Base-by-base conservation (phyloP, 1,140 invertebrate genomes). In the Aradophagus sp. region DNA sequence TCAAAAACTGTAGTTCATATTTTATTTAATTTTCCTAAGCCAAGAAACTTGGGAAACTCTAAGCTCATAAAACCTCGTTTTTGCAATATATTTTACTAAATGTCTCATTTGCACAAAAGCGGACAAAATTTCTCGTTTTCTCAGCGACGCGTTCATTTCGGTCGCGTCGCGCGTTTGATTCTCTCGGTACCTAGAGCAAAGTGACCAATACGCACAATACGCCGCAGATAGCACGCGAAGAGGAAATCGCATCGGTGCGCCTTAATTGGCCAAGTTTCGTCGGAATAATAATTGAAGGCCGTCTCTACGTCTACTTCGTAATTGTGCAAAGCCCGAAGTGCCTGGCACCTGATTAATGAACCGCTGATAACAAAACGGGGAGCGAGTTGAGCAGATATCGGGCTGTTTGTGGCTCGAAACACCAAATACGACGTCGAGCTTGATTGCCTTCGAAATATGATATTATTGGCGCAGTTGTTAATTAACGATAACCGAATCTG, bases 271-370 rank as follows among this genome's bases (percentile, higher is more conserved):
- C 42, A 32, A 55, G 36, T 50, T 66, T 48, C 32, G 23, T 63
- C 48, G 58, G 38, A 71, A 75, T 70, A 72, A 71, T 75, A 73
- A 75, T 74, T 68, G 38, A 65, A 68, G 31, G 53, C 41, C 32
- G 8, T 14, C 35, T 59, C 44, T 58, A 62, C 63, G 38, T 70
- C 55, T 66, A 71, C 63, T 63, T 23, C 61, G 58, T 76, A 76
- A 79, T 77, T 77, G 66, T 67, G 74, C 53, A 76, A 76, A 77
- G 74, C 63, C 53, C 42, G 47, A 45, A 36, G 50, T 58, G 48
- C 55, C 32, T 26, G 53, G 52, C 42, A 55, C 5, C 68, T 79
- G 76, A 79, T 79, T 79, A 79, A 79, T 79, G 74, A 35, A 32
- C 15, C 42, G 35, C 26, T 50, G 74, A 79, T 77, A 77, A 35